phyloP scores from a whole-genome alignment of 2,113 vertebrate genomes.

The Hypocryptadius cinnamomeus region DNA sequence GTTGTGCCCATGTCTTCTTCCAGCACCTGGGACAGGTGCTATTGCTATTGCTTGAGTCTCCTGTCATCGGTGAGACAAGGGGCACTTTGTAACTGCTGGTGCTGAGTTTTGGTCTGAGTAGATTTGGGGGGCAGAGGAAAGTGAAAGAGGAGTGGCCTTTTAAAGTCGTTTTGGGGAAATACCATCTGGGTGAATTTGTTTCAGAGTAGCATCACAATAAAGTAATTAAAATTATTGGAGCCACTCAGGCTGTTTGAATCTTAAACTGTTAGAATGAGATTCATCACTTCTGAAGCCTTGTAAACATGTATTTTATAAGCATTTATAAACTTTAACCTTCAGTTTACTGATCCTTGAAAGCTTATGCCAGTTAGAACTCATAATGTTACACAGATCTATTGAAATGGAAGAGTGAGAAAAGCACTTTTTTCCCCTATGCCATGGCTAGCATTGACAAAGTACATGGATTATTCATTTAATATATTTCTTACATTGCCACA shows the following conservation, averaged over 20 bases:
- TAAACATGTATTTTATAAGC: not conserved
- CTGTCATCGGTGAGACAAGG: not conserved
- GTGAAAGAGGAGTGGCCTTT: not conserved
- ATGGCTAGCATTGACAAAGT: not conserved
- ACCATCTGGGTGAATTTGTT: not conserved
- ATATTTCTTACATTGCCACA: not conserved
- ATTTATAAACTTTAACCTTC: not conserved
- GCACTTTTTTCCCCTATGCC: not conserved
- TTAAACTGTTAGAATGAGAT: not conserved
- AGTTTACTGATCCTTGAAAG: not conserved
- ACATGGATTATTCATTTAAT: not conserved
- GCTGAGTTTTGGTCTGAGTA: not conserved
- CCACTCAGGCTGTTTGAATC: not conserved
- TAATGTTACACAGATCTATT: not conserved
- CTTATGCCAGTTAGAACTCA: not conserved
- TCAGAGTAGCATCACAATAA: not conserved
- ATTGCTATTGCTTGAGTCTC: not conserved
- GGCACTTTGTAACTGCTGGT: not conserved
- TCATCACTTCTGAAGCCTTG: not conserved
- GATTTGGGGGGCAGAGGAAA: accelerated
- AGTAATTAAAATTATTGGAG: not conserved
- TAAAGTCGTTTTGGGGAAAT: not conserved
- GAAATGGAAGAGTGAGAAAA: not conserved
- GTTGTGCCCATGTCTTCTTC: not conserved
- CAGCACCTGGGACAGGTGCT: not conserved